Evolutionary conservation across 1,140 invertebrate species (phyloP).

Genomic region (Saxidomus purpurata): DNA sequence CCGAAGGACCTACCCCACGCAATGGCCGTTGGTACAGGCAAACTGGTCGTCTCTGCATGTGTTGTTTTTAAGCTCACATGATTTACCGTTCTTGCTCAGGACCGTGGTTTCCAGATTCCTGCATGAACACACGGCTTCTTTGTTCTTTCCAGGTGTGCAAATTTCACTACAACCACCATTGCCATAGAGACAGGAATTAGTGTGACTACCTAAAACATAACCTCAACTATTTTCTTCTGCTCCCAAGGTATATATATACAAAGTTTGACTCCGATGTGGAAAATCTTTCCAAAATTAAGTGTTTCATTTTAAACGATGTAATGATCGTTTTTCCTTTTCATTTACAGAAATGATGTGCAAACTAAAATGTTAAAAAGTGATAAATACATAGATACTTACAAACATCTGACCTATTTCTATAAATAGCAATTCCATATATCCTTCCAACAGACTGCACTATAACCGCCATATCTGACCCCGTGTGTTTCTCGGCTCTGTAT

Average conservation of each 20-base stretch:
- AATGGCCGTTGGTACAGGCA: slow-evolving; percentile 97
- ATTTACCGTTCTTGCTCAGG: slow-evolving; percentile 76
- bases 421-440: slow-evolving; percentile 96
- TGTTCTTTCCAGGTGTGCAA: slow-evolving; percentile 95
- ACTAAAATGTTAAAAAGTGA: too few relatives aligned
- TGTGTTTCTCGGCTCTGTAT: slow-evolving; percentile 98
- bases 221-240: too few relatives aligned
- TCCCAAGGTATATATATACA: too few relatives aligned
- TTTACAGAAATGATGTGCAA: too few relatives aligned
- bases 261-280: too few relatives aligned
- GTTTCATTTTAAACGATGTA: too few relatives aligned
- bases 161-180: slow-evolving; percentile 99
- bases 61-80: slow-evolving; percentile 86
- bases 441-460: slow-evolving; percentile 96
- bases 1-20: slow-evolving; percentile 88
- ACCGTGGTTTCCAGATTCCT: slow-evolving; percentile 66
- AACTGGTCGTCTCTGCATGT: slow-evolving; percentile 96
- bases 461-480: slow-evolving; percentile 97
- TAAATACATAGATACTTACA: slow-evolving; percentile 70
- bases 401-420: slow-evolving; percentile 93
- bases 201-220: slow-evolving; percentile 86
- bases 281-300: too few relatives aligned
- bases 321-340: too few relatives aligned
- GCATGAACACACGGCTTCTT: slow-evolving; percentile 87
- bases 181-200: slow-evolving; percentile 95